Conservation (phyloP, 92 coral and sea anemone species). For the Porites evermanni region DNA sequence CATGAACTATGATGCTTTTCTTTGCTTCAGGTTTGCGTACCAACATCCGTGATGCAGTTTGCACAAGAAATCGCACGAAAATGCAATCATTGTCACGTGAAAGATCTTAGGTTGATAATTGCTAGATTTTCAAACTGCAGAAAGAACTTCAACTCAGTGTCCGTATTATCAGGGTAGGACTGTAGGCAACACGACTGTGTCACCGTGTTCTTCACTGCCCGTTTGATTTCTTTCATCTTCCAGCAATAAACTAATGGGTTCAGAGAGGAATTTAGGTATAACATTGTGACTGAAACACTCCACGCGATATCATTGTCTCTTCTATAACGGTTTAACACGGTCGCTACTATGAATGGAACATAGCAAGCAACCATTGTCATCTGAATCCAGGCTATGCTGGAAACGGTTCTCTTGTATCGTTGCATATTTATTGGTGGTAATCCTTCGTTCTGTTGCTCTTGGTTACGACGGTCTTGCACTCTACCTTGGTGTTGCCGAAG, state of each 20-base stretch:
- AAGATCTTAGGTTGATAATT: conserved; percentile 12
- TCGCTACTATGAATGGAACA: background rate
- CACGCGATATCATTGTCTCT: background rate
- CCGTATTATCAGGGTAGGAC: no score
- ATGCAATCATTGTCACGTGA: background rate
- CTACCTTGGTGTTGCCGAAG: background rate
- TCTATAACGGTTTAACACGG: background rate
- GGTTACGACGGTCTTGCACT: background rate
- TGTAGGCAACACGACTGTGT: background rate
- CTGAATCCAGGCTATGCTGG: conserved; percentile 10
- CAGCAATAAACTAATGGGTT: background rate
- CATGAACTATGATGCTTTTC: background rate
- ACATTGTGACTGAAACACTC: background rate
- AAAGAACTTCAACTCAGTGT: no score
- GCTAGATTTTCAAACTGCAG: conserved; percentile 14
- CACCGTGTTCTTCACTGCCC: background rate
- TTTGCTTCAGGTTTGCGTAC: conserved; percentile 1
- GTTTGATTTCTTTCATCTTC: background rate
- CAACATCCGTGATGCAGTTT: background rate
- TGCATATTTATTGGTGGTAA: background rate
- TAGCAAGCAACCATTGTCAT: conserved; percentile 1
- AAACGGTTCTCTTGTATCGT: conserved; percentile 9
- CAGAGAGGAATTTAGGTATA: background rate
- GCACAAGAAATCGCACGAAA: background rate
- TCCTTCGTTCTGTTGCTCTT: background rate